Evolutionary conservation across 2,113 vertebrate species (phyloP).

Genomic region (Pteronura brasiliensis): DNA sequence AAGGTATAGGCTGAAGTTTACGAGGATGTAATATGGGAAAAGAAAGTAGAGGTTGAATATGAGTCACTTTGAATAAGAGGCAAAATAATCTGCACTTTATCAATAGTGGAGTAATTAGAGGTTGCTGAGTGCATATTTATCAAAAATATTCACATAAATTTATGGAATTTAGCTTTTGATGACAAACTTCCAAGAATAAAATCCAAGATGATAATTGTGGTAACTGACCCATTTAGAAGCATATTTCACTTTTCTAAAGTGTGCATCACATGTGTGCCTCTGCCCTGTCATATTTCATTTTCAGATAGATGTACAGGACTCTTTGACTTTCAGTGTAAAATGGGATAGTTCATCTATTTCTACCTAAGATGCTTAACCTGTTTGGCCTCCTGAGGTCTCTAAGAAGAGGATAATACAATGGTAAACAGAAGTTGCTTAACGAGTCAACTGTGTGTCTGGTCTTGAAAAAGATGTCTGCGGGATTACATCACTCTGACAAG

Average conservation of each 20-base stretch:
- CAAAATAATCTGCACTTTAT: not conserved
- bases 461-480: constrained; percentile 6
- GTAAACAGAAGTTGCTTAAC: constrained; percentile 40
- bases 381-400: not conserved
- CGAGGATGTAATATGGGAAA: not conserved
- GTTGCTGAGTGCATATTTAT: not conserved
- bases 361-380: not conserved
- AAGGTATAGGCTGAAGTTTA: not conserved
- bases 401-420: not conserved
- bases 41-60: not conserved
- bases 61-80: not conserved
- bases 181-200: not conserved
- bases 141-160: not conserved
- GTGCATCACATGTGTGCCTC: not conserved
- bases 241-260: not conserved
- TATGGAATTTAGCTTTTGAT: not conserved
- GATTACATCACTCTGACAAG: not conserved
- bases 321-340: constrained; percentile 20
- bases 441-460: not conserved
- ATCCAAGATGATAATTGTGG: not conserved
- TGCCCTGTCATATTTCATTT: not conserved
- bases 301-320: not conserved
- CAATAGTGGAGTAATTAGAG: not conserved
- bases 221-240: not conserved
- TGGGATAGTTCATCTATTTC: not conserved